Evolutionary conservation across 1,140 invertebrate genomes (phyloP).

Genomic region (Cotesia typhae): DNA sequence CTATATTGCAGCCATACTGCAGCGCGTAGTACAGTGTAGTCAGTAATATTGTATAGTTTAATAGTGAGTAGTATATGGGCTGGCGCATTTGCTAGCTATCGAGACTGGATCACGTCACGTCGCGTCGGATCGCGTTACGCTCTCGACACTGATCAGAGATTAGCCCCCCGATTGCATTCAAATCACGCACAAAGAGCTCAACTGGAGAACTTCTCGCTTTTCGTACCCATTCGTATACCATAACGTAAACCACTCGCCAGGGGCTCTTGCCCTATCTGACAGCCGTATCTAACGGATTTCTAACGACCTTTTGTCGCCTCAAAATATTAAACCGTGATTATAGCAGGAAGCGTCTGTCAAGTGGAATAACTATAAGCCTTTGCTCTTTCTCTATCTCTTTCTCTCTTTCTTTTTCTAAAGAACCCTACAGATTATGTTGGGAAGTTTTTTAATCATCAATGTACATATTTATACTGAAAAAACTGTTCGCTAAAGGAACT

Average conservation of each 20-base stretch:
- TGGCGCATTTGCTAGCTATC: constrained; percentile 53
- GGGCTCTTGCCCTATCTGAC: constrained; percentile 54
- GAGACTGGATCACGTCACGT: constrained; percentile 60
- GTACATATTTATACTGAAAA: too few species aligned
- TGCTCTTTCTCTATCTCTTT: too few species aligned
- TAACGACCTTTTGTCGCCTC: constrained; percentile 63
- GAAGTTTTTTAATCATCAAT: too few species aligned
- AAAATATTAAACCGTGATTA: constrained; percentile 46
- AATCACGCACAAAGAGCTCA: constrained; percentile 64
- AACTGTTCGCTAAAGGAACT: too few species aligned
- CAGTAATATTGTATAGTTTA: too few species aligned
- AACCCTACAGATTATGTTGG: too few species aligned
- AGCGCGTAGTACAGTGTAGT: too few species aligned
- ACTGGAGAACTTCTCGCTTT: constrained; percentile 44
- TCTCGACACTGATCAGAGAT: constrained; percentile 65
- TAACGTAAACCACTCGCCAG: constrained; percentile 36
- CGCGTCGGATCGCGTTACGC: constrained; percentile 64
- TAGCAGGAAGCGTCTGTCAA: constrained; percentile 29
- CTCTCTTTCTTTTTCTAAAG: too few species aligned
- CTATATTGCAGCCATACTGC: too few species aligned
- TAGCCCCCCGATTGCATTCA: constrained; percentile 64
- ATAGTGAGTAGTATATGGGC: constrained; percentile 21
- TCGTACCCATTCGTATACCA: constrained; percentile 21
- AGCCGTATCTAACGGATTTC: constrained; percentile 64
- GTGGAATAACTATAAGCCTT: constrained; percentile 12